Base-by-base conservation (phyloP, 2,797 vertebrate species). In the Hydrophis major region DNA sequence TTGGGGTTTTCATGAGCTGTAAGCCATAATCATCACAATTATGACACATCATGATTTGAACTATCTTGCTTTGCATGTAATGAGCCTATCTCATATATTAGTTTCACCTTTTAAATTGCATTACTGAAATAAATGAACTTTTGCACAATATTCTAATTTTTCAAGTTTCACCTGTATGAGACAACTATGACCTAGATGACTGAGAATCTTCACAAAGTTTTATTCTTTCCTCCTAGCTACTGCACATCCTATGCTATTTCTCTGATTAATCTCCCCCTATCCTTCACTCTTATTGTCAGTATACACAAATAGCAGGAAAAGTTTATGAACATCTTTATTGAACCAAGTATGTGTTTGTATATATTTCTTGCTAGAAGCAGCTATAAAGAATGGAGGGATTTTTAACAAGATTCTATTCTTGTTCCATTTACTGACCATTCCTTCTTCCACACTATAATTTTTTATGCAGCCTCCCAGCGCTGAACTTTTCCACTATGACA, bases 401-500 rank as follows among this genome's bases (percentile, higher is more conserved):
- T 0, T 86, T 86, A 0, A 89, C 10, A 88, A 20, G 50, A 16
- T 92, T 13, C 6, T 69, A 2, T 69, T 69, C n/a, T 14, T 18
- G 69, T 6, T 14, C 2, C 22, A n/a, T 61, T 89, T 74, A 91
- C 4, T 69, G 27, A 90, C 2, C 3, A 6, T 14, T 61, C 22
- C 37, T 28, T 94, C 25, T 37, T 7, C 87, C 37, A 94, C 50
- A 59, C n/a, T 88, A 27, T 27, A 47, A 0, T 97, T 93, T 90
- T 37, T 92, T 89, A 93, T 91, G 7, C 97, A 99, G 99, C 98
- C 99, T 92, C 99, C 99, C 96, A 99, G 99, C 50, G 98, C 99
- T 0, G 99, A 99, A 91, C 99, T 98, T 89, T 99, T 99, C 97
- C 98, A 99, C 97, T 99, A 99, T 0, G 98, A 99, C 97, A 98